Conservation (phyloP, 1,140 invertebrate genomes). For the Geopemphigus sp. region DNA sequence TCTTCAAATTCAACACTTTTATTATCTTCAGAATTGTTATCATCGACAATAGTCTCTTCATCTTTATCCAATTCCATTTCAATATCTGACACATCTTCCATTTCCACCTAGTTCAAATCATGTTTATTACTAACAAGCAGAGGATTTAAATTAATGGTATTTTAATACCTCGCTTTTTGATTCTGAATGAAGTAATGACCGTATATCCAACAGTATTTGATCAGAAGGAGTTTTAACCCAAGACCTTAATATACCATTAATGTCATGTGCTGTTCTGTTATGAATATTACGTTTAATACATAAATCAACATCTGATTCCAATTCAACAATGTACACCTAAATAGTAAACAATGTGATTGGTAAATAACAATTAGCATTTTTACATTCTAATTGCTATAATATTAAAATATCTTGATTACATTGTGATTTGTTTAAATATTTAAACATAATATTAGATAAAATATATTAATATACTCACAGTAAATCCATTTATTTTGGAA, state of each 20-base stretch:
- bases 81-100: slow-evolving; percentile 20
- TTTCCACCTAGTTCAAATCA: slow-evolving; percentile 21
- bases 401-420: too few species aligned
- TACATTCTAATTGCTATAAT: too few species aligned
- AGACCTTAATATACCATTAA: slow-evolving; percentile 69
- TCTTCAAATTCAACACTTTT: slow-evolving; percentile 31
- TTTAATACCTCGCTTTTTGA: slow-evolving; percentile 64
- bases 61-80: slow-evolving; percentile 40
- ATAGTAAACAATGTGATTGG: slow-evolving; percentile 50
- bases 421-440: too few species aligned
- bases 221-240: slow-evolving; percentile 77
- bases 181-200: slow-evolving; percentile 77
- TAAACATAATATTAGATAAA: too few species aligned
- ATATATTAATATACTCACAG: slow-evolving; percentile 62
- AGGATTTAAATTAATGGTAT: neutral
- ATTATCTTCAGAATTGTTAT: neutral
- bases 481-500: slow-evolving; percentile 84
- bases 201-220: slow-evolving; percentile 71
- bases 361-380: too few species aligned
- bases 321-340: slow-evolving; percentile 83
- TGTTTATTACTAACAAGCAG: neutral
- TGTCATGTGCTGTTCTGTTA: slow-evolving; percentile 73
- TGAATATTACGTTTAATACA: slow-evolving; percentile 85
- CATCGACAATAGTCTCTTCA: neutral
- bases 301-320: slow-evolving; percentile 74